phyloP scores from a whole-genome alignment of 2,797 vertebrate species.

The Tinamus major region DNA sequence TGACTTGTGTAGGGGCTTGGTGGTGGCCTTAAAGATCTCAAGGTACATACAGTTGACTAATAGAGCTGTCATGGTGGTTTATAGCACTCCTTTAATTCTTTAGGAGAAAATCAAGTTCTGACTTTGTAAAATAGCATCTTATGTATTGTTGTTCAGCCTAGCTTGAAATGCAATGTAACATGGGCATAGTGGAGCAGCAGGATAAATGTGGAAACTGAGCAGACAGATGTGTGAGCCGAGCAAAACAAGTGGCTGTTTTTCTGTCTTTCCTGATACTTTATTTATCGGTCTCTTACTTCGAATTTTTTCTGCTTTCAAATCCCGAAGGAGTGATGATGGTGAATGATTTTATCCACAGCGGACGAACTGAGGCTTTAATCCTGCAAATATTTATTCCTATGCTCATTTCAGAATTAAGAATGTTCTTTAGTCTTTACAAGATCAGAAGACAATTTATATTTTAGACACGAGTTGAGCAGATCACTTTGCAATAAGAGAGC shows the following conservation, averaged over 20 bases:
- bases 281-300: neutral
- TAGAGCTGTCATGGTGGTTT: neutral
- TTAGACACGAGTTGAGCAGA: neutral
- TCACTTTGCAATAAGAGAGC: neutral
- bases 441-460: neutral
- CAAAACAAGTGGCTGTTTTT: neutral
- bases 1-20: fast-evolving
- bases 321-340: neutral
- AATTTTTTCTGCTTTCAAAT: neutral
- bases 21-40: neutral
- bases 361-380: neutral
- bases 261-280: neutral
- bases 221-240: neutral
- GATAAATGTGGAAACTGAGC: neutral
- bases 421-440: neutral
- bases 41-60: neutral
- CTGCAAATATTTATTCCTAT: neutral
- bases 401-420: neutral
- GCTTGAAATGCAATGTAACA: neutral
- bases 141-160: neutral
- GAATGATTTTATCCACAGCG: neutral
- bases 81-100: neutral
- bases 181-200: neutral
- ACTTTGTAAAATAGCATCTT: neutral
- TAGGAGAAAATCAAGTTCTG: fast-evolving